Evolutionary conservation across 2,888 invertebrate species (phyloP).

Genomic region (Cetonia aurata): DNA sequence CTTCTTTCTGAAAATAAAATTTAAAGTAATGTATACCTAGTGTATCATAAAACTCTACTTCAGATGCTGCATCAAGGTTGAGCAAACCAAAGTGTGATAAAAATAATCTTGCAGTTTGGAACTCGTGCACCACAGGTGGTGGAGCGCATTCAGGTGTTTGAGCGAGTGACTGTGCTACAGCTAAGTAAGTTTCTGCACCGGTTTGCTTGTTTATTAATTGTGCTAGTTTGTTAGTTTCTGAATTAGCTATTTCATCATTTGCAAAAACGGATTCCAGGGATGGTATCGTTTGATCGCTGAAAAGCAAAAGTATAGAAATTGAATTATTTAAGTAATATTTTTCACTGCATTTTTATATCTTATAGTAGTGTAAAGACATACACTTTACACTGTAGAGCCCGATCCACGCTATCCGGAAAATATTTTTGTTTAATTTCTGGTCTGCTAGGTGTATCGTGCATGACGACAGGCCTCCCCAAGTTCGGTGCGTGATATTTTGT

Average conservation of each 20-base stretch:
- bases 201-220: slow-evolving; percentile 81
- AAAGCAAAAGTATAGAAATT: slow-evolving; percentile 9
- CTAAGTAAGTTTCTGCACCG: slow-evolving; percentile 61
- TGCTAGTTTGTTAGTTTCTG: slow-evolving; percentile 75
- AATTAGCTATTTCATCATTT: slow-evolving; percentile 67
- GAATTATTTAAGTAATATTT: too few species aligned
- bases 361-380: slow-evolving; percentile 65
- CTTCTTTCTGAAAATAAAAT: slow-evolving; percentile 44
- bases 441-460: slow-evolving; percentile 77
- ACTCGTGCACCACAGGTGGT: slow-evolving; percentile 88
- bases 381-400: slow-evolving; percentile 85
- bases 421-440: slow-evolving; percentile 79
- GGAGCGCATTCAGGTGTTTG: slow-evolving; percentile 82
- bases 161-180: slow-evolving; percentile 56
- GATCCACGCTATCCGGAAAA: slow-evolving; percentile 85
- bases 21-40: neutral
- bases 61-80: slow-evolving; percentile 70
- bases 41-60: slow-evolving; percentile 57
- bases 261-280: slow-evolving; percentile 82
- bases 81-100: slow-evolving; percentile 96
- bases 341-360: too few species aligned
- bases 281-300: slow-evolving; percentile 91
- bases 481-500: slow-evolving; percentile 74
- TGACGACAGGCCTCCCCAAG: slow-evolving; percentile 80
- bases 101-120: slow-evolving; percentile 95